Evolutionary conservation across 2,797 vertebrate species (phyloP).

Genomic region (Bovichtus variegatus): DNA sequence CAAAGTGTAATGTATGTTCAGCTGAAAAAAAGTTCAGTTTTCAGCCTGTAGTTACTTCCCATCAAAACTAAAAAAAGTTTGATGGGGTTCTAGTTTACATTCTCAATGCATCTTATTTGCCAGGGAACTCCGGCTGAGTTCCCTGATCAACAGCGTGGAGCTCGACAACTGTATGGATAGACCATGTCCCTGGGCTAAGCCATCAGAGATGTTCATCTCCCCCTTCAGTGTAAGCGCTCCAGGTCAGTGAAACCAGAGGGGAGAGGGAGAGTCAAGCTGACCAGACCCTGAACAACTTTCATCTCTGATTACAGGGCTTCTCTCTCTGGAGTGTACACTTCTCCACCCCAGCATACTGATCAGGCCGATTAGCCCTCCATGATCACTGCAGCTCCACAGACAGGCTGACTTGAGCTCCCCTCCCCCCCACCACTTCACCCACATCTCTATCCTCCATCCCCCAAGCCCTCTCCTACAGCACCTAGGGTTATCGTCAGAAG

Average conservation of each 20-base stretch:
- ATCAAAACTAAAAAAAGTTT: background rate
- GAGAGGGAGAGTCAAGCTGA: constrained; percentile 64
- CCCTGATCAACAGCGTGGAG: constrained; percentile 41
- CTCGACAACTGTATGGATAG: constrained; percentile 22
- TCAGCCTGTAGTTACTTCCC: constrained; percentile 13
- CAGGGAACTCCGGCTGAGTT: constrained; percentile 34
- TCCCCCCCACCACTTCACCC: background rate
- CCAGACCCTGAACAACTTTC: constrained; percentile 75
- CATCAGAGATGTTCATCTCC: constrained; percentile 59
- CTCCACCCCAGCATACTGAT: constrained; percentile 72
- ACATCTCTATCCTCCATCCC: constrained; percentile 30
- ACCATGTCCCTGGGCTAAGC: constrained; percentile 59
- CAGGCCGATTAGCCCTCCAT: constrained; percentile 59
- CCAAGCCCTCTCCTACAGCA: constrained; percentile 59
- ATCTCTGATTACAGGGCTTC: constrained; percentile 75
- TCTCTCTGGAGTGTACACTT: constrained; percentile 69
- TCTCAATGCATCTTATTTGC: constrained; percentile 46
- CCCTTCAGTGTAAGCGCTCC: constrained; percentile 70
- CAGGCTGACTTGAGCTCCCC: constrained; percentile 43
- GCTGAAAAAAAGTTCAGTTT: constrained; percentile 5
- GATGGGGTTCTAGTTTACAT: constrained; percentile 47
- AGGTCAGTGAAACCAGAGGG: constrained; percentile 71
- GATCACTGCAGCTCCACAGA: constrained; percentile 58
- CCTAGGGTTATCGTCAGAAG: constrained; percentile 77
- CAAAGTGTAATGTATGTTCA: background rate